phyloP scores from a whole-genome alignment of 2,113 vertebrate species.

The Ciconia boyciana region DNA sequence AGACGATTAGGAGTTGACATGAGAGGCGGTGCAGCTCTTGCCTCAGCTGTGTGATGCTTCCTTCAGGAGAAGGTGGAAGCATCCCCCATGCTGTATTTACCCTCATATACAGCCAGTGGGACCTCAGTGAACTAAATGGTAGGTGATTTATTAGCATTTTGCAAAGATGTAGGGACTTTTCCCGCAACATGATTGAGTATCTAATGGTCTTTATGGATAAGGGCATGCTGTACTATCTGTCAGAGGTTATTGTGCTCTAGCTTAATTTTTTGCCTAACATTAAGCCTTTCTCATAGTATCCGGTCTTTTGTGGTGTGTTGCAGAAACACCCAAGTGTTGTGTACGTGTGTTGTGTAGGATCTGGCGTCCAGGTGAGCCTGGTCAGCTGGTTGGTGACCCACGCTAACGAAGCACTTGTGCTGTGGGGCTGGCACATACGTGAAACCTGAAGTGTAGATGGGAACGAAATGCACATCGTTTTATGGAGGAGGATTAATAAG shows the following conservation, averaged over 20 bases:
- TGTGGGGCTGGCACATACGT: background rate
- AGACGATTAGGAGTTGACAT: background rate
- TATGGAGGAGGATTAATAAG: background rate
- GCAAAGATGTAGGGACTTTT: background rate
- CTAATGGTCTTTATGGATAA: background rate
- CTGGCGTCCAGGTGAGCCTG: background rate
- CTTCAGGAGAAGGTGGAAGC: background rate
- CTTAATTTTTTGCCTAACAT: background rate
- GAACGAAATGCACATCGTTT: background rate
- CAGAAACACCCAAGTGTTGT: background rate
- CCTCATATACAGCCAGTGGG: background rate
- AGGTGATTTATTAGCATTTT: background rate
- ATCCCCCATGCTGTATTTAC: rapidly evolving
- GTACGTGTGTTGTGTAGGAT: rapidly evolving
- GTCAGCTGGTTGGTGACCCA: background rate
- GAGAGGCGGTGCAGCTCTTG: background rate
- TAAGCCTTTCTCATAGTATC: background rate
- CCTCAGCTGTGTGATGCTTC: background rate
- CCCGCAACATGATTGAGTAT: background rate
- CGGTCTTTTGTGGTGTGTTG: rapidly evolving
- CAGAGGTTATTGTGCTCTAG: background rate
- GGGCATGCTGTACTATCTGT: background rate
- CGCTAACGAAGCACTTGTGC: rapidly evolving
- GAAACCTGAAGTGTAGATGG: background rate
- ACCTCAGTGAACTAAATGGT: background rate